A percentile compares a stretch with the other conserved stretches of the same genome.
phyloP scores from a whole-genome alignment of 2,113 vertebrate species.

The Orthochromis malagaraziensis region DNA sequence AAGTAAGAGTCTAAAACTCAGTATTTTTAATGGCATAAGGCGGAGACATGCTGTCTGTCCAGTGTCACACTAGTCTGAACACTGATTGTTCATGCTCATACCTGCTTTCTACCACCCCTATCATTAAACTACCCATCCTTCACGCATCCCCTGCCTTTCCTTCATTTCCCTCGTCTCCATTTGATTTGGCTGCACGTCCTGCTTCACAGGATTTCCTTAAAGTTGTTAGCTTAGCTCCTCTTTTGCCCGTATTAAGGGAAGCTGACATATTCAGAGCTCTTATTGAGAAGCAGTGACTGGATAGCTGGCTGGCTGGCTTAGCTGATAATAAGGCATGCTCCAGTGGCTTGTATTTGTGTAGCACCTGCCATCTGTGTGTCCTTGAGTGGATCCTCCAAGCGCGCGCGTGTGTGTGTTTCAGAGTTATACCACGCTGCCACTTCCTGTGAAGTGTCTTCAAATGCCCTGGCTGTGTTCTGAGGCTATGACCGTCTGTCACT shows the following conservation, averaged over 20 bases:
- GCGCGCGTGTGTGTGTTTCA: neutral
- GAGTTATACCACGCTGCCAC: constrained; percentile 4
- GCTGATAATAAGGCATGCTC: constrained; percentile 50
- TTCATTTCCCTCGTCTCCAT: neutral
- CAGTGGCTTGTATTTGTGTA: constrained; percentile 54
- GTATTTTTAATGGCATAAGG: neutral
- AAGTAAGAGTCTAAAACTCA: neutral
- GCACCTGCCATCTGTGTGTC: constrained; percentile 64
- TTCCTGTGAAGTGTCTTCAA: constrained; percentile 38
- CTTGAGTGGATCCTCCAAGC: constrained; percentile 30
- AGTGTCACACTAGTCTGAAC: neutral
- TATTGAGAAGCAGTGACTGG: constrained; percentile 4
- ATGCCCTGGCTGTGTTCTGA: constrained; percentile 19
- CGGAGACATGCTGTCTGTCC: neutral
- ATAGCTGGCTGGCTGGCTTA: constrained; percentile 2
- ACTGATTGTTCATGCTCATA: neutral
- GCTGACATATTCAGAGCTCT: neutral
- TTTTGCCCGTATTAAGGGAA: neutral
- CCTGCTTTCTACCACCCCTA: neutral
- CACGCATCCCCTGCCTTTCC: neutral
- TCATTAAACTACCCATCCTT: neutral
- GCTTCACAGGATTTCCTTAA: neutral
- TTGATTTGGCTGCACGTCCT: neutral
- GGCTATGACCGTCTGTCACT: constrained; percentile 29
- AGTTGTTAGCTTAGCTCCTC: neutral